Evolutionary conservation across 2,888 invertebrate species (phyloP).

Genomic region (Parnassius orleans): DNA sequence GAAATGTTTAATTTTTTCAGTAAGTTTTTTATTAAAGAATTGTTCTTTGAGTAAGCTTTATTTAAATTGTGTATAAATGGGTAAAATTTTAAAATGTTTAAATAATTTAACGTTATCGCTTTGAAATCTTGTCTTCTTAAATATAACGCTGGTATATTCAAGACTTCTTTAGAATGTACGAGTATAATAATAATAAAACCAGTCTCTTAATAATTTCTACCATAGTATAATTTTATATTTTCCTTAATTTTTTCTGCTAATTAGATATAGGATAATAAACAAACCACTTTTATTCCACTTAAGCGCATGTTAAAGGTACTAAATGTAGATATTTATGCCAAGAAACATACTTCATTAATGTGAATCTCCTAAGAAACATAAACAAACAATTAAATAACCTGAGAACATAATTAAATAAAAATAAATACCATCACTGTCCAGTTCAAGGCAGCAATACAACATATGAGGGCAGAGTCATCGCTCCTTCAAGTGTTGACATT

Average conservation of each 20-base stretch:
- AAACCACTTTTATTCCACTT: conserved; percentile 25
- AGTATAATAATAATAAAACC: background rate
- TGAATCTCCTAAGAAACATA: conserved; percentile 17
- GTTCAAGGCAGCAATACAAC: conserved; percentile 31
- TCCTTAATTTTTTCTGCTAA: conserved; percentile 12
- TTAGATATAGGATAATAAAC: conserved; percentile 10
- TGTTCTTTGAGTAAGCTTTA: too few relatives aligned
- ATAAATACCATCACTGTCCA: conserved; percentile 33
- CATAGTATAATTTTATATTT: conserved; percentile 1
- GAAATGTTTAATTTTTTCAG: too few relatives aligned
- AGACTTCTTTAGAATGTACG: too few relatives aligned
- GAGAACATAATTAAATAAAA: conserved; percentile 30
- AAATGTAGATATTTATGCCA: background rate
- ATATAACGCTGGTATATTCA: too few relatives aligned
- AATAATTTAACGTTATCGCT: too few relatives aligned
- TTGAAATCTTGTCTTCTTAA: too few relatives aligned
- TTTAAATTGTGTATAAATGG: too few relatives aligned
- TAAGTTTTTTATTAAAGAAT: too few relatives aligned
- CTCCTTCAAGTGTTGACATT: conserved; percentile 74
- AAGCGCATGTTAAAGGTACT: background rate
- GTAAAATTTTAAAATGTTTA: too few relatives aligned
- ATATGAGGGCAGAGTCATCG: conserved; percentile 60
- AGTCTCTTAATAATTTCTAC: conserved; percentile 14
- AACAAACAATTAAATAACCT: conserved; percentile 26
- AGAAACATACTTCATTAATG: conserved; percentile 16